These are phyloP conservation scores for Rhodeus uyekii DNA, from an alignment of 2,797 vertebrate genomes.

Conservation along the genomic window DNA sequence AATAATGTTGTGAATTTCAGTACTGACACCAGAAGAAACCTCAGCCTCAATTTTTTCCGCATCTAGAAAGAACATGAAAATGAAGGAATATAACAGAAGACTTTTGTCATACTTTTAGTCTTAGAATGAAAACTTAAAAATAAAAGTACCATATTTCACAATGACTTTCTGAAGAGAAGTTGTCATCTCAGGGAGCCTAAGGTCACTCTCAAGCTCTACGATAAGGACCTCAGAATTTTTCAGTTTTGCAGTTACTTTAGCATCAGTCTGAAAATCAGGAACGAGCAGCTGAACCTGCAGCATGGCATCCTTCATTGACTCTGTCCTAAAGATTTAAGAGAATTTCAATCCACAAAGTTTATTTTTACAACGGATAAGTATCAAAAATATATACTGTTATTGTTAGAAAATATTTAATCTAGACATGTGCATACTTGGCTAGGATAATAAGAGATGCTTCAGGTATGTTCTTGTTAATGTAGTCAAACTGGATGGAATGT, in stretches of 20 bases:
- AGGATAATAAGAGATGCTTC: constrained; percentile 83
- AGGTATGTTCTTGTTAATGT: constrained; percentile 85
- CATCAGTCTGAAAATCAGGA: constrained; percentile 77
- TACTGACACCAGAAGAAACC: constrained; percentile 79
- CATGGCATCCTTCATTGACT: constrained; percentile 75
- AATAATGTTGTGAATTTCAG: constrained; percentile 72
- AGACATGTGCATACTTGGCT: constrained; percentile 78
- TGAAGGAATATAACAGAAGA: not conserved
- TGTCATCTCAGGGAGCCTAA: constrained; percentile 71
- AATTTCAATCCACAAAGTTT: not conserved
- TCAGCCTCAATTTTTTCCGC: constrained; percentile 79
- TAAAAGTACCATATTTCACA: constrained; percentile 86
- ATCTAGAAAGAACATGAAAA: constrained; percentile 72
- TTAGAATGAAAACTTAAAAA: not conserved
- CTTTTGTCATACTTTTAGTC: not conserved
- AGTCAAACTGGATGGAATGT: constrained; percentile 81
- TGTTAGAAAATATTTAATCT: not conserved
- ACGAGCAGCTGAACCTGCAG: constrained; percentile 81
- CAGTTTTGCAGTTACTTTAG: constrained; percentile 76
- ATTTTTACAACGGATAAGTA: not conserved
- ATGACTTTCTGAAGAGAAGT: constrained; percentile 76
- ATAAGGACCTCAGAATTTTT: constrained; percentile 70
- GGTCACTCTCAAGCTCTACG: constrained; percentile 80
- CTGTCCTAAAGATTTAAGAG: constrained; percentile 68
- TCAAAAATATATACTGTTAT: not conserved